Conservation (phyloP, 2,113 vertebrate species). For the Budorcas taxicolor region DNA sequence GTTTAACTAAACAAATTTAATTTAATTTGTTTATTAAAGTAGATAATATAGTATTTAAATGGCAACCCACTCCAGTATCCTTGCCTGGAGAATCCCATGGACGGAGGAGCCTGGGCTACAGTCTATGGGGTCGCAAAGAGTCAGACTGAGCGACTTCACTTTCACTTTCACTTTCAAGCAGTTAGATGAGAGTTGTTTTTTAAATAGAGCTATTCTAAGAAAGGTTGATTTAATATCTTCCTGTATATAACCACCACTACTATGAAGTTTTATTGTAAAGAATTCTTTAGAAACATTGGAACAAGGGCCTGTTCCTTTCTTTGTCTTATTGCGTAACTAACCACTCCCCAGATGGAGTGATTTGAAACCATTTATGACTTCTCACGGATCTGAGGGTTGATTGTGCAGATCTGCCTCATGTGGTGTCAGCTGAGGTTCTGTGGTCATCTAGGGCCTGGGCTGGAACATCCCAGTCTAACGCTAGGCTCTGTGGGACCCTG, state of each 20-base stretch:
- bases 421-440: background rate
- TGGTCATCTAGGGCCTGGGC: background rate
- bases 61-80: no score
- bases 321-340: background rate
- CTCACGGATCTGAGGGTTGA: background rate
- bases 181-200: background rate
- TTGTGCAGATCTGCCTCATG: background rate
- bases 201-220: background rate
- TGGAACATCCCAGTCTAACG: background rate
- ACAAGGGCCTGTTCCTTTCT: background rate
- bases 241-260: background rate
- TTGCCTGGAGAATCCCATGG: no score
- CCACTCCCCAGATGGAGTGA: background rate
- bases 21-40: background rate
- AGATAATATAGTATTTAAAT: background rate
- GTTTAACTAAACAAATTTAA: background rate
- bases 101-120: no score
- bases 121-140: no score
- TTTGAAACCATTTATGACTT: background rate
- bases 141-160: no score
- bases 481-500: background rate
- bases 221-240: background rate
- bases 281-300: background rate
- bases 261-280: background rate
- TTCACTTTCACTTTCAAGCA: background rate